Conservation (phyloP, 1,140 invertebrate species). For the Matsumurasca onukii region DNA sequence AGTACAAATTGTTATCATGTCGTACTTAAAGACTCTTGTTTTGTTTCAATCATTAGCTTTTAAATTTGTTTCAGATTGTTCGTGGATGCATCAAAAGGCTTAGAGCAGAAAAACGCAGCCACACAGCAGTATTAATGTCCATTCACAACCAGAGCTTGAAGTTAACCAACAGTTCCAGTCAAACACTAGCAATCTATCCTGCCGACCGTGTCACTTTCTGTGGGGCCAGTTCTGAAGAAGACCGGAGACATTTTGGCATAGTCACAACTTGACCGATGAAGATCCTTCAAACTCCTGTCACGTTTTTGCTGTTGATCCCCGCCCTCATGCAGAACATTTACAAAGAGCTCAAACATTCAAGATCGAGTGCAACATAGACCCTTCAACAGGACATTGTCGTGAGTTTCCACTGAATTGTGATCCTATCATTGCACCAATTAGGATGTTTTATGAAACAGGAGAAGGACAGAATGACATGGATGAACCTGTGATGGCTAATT, state of each 20-base stretch:
- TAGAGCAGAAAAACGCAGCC: conserved; percentile 84
- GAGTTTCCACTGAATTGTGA: conserved; percentile 90
- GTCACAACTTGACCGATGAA: conserved; percentile 68
- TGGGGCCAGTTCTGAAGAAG: conserved; percentile 85
- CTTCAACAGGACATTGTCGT: conserved; percentile 67
- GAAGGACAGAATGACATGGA: conserved; percentile 43
- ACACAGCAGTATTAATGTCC: conserved; percentile 83
- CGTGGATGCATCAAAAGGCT: conserved; percentile 84
- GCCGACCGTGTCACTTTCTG: conserved; percentile 85
- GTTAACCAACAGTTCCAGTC: conserved; percentile 64
- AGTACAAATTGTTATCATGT: too few relatives aligned
- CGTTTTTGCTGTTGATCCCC: conserved; percentile 90
- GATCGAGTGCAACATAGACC: conserved; percentile 72
- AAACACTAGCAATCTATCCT: conserved; percentile 74
- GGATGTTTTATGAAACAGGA: conserved; percentile 53
- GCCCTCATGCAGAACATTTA: conserved; percentile 79
- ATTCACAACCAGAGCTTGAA: conserved; percentile 77
- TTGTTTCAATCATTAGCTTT: too few relatives aligned
- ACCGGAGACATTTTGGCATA: conserved; percentile 89
- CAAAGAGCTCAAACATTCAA: conserved; percentile 74
- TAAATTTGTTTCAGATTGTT: conserved; percentile 59
- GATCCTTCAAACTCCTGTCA: conserved; percentile 86
- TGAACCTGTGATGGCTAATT: conserved; percentile 58
- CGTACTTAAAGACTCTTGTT: too few relatives aligned
- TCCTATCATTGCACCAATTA: conserved; percentile 72